A percentile compares a stretch with the other conserved stretches of the same genome.
Evolutionary conservation across 2,797 vertebrate genomes (phyloP).

Genomic region (Tinamus major): DNA sequence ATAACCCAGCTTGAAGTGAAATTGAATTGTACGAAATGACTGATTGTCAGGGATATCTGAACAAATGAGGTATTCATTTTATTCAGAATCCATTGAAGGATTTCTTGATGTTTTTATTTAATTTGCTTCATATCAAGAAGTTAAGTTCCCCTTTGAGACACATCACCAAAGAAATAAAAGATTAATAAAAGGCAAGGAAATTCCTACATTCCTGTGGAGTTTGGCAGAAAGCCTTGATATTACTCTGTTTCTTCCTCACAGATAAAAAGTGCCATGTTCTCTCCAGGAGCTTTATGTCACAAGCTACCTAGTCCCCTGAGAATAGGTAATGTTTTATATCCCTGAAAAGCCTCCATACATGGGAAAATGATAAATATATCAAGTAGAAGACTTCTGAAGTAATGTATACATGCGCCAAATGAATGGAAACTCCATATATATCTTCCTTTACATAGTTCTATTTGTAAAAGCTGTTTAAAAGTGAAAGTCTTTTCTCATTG

Average conservation of each 20-base stretch:
- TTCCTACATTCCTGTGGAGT: slow-evolving; percentile 45
- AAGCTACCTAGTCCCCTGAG: not conserved
- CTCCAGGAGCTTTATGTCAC: not conserved
- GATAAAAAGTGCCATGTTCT: not conserved
- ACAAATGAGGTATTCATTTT: slow-evolving; percentile 74
- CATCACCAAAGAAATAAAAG: slow-evolving; percentile 71
- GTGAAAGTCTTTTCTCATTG: not conserved
- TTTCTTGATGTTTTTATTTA: slow-evolving; percentile 77
- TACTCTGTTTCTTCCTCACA: slow-evolving; percentile 6
- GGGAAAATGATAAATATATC: not conserved
- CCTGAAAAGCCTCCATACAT: not conserved
- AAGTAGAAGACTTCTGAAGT: not conserved
- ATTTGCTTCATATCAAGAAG: slow-evolving; percentile 69
- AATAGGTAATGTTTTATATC: not conserved
- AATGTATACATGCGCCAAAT: not conserved
- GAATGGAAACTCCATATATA: not conserved
- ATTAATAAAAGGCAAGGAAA: slow-evolving; percentile 73
- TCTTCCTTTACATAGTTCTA: not conserved
- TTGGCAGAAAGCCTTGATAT: slow-evolving; percentile 64
- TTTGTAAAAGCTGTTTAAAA: not conserved
- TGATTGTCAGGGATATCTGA: slow-evolving; percentile 74
- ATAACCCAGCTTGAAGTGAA: slow-evolving; percentile 65
- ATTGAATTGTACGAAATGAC: slow-evolving; percentile 70
- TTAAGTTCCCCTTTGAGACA: slow-evolving; percentile 69
- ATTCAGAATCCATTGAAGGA: slow-evolving; percentile 66